Percentiles rank a stretch among this genome's conserved stretches.
Conservation (phyloP, 1,140 invertebrate genomes). For the Aphelinus atriplicis region DNA sequence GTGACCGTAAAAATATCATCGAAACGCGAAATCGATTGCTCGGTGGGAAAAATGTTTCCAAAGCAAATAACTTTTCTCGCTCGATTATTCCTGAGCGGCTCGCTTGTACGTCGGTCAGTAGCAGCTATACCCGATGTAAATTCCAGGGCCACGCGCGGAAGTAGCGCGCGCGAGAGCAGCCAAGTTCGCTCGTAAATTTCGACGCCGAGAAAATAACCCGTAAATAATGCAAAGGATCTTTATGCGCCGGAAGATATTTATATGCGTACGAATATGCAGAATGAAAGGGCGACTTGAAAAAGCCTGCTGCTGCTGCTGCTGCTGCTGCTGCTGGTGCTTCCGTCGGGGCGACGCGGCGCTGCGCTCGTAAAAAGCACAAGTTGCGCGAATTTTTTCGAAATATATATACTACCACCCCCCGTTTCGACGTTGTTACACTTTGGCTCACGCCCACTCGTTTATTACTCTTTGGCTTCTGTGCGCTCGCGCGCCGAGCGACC, state of each 20-base stretch:
- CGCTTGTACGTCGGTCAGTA: constrained; percentile 22
- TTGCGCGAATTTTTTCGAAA: constrained; percentile 24
- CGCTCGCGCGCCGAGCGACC: not conserved
- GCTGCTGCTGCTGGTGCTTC: no score
- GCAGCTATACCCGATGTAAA: constrained; percentile 31
- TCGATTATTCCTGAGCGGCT: not conserved
- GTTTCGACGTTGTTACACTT: constrained; percentile 20
- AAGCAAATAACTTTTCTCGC: no score
- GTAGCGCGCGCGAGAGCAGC: not conserved
- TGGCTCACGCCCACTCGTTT: not conserved
- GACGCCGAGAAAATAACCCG: constrained; percentile 37
- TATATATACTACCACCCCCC: constrained; percentile 6
- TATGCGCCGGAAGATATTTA: constrained; percentile 40
- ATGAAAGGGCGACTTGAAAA: constrained; percentile 24
- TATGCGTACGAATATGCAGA: constrained; percentile 24
- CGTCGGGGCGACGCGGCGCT: constrained; percentile 7
- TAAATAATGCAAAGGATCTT: constrained; percentile 42
- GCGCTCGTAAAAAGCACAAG: not conserved
- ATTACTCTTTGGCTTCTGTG: constrained; percentile 17
- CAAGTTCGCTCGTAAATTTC: constrained; percentile 39
- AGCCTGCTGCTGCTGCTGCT: no score
- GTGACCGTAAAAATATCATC: no score
- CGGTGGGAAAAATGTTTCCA: no score
- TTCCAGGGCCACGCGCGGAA: not conserved
- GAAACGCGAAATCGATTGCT: no score